Conservation (phyloP, 2,797 vertebrate species). For the Mustela erminea region DNA sequence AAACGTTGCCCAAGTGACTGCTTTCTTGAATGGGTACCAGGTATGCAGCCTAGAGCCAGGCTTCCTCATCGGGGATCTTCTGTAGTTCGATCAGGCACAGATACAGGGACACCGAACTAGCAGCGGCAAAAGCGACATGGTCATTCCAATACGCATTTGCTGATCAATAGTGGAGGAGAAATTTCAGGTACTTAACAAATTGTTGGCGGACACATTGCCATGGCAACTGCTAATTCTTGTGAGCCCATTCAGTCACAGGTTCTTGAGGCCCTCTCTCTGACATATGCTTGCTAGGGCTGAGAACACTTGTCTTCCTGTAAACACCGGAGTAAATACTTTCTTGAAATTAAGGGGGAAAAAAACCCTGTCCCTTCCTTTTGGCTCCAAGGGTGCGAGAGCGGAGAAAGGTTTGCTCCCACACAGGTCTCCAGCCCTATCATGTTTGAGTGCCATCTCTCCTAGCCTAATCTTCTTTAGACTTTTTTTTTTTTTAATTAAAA, state of each 20-base stretch:
- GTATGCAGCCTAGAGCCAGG: neutral
- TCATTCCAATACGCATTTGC: constrained; percentile 16
- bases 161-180: constrained; percentile 57
- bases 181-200: constrained; percentile 69
- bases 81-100: neutral
- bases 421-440: neutral
- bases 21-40: neutral
- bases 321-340: constrained; percentile 34
- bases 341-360: neutral
- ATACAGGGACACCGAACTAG: neutral
- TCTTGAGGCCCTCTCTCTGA: constrained; percentile 53
- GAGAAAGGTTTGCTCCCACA: neutral
- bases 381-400: neutral
- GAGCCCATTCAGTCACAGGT: neutral
- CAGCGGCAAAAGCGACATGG: neutral
- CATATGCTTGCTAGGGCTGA: neutral
- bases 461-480: neutral
- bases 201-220: constrained; percentile 68
- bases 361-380: neutral
- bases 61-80: neutral
- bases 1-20: neutral
- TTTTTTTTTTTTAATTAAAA: neutral
- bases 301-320: constrained; percentile 51
- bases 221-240: constrained; percentile 62
- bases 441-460: neutral